These are phyloP conservation scores for Clostera curtula DNA, from an alignment of 2,888 invertebrate species.

Conservation along the genomic window DNA sequence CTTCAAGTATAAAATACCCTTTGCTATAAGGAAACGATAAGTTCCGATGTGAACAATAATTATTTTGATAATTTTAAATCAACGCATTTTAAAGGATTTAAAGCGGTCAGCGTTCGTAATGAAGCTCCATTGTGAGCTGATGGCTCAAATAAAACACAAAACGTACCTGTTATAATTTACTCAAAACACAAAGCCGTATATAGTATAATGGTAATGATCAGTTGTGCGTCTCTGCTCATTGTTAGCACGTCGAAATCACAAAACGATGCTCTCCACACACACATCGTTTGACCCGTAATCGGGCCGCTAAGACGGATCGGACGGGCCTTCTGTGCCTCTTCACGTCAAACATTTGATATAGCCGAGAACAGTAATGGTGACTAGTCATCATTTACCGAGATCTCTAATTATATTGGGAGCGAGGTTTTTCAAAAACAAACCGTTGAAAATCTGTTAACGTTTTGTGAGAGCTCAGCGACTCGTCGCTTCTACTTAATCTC, in stretches of 20 bases:
- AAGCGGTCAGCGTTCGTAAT: slow-evolving; percentile 67
- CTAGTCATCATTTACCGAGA: slow-evolving; percentile 61
- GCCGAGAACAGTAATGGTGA: slow-evolving; percentile 55
- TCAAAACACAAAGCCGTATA: slow-evolving; percentile 74
- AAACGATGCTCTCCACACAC: slow-evolving; percentile 61
- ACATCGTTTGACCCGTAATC: slow-evolving; percentile 66
- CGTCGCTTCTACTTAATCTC: slow-evolving; percentile 45
- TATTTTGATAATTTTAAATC: slow-evolving; percentile 37
- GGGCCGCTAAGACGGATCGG: slow-evolving; percentile 43
- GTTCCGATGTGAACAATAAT: slow-evolving; percentile 32
- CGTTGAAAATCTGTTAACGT: slow-evolving; percentile 64
- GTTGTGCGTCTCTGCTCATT: slow-evolving; percentile 63
- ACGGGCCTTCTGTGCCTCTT: slow-evolving; percentile 43
- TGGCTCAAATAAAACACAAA: slow-evolving; percentile 56
- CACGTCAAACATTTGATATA: slow-evolving; percentile 45
- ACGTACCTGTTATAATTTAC: slow-evolving; percentile 72
- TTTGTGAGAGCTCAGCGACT: slow-evolving; percentile 56
- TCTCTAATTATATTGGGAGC: slow-evolving; percentile 61
- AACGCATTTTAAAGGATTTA: slow-evolving; percentile 45
- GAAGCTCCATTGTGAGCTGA: slow-evolving; percentile 52
- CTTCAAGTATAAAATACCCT: slow-evolving; percentile 36
- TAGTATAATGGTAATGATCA: slow-evolving; percentile 71
- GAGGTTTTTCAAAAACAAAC: slow-evolving; percentile 54
- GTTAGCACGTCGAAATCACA: slow-evolving; percentile 66
- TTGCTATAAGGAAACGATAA: slow-evolving; percentile 28